Percentiles rank a stretch among this genome's conserved stretches.
These are phyloP conservation scores for Scaptodrosophila lebanonensis DNA, from an alignment of 1,140 invertebrate species.

Conservation along the genomic window DNA sequence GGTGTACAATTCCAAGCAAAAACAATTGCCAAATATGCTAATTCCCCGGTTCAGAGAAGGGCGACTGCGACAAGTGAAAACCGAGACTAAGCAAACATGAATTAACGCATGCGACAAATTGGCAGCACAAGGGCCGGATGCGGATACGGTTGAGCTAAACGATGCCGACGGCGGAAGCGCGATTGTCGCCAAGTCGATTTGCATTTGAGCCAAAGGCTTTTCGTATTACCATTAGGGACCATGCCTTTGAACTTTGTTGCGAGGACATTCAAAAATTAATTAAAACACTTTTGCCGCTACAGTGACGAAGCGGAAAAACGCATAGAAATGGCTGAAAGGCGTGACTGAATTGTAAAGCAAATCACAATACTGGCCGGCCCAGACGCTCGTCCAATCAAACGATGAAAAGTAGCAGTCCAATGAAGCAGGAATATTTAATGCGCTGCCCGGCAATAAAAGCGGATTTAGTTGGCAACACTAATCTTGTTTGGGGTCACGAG, in stretches of 20 bases:
- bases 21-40: conserved; percentile 45
- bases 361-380: conserved; percentile 23
- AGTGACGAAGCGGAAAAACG: conserved; percentile 16
- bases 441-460: conserved; percentile 57
- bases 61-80: conserved; percentile 44
- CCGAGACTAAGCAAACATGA: conserved; percentile 50
- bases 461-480: conserved; percentile 57
- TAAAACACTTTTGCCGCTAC: conserved; percentile 45
- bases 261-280: conserved; percentile 56
- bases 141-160: not conserved
- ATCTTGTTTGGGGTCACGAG: conserved; percentile 52
- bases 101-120: conserved; percentile 65
- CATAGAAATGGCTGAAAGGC: conserved; percentile 44
- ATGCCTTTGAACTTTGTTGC: conserved; percentile 35
- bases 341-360: conserved; percentile 69
- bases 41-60: too few relatives aligned
- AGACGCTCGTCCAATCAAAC: conserved; percentile 1
- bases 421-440: conserved; percentile 72
- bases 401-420: conserved; percentile 24
- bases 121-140: conserved; percentile 10
- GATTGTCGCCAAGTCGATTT: conserved; percentile 69
- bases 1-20: conserved; percentile 9
- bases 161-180: conserved; percentile 47
- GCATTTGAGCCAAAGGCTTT: conserved; percentile 18
- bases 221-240: conserved; percentile 37